Evolutionary conservation across 1,140 invertebrate species (phyloP).

Genomic region (Proctacanthus coquilletti): DNA sequence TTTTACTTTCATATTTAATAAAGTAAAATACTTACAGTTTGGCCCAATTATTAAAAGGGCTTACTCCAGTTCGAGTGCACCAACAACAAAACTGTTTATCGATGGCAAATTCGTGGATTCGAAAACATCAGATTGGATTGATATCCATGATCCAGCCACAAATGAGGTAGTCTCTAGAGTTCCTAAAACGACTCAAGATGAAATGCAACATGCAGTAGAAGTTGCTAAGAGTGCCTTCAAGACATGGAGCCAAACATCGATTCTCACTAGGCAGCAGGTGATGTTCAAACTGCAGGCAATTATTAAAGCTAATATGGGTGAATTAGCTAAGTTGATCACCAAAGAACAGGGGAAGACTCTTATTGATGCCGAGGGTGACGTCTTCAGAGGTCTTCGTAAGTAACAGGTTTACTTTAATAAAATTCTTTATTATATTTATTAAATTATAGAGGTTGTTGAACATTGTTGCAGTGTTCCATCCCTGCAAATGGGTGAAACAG

Average conservation of each 20-base stretch:
- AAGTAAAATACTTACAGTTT: background rate
- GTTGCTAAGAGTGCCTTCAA: constrained; percentile 62
- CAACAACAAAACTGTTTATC: constrained; percentile 82
- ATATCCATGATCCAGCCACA: constrained; percentile 86
- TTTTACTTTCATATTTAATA: background rate
- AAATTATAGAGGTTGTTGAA: constrained; percentile 76
- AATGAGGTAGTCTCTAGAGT: constrained; percentile 73
- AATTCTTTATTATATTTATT: constrained; percentile 8
- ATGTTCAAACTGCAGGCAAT: constrained; percentile 75
- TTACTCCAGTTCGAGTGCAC: constrained; percentile 32
- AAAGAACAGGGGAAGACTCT: constrained; percentile 96
- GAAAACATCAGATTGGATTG: constrained; percentile 81
- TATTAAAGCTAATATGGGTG: constrained; percentile 54
- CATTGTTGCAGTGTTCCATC: constrained; percentile 86
- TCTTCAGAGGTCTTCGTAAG: constrained; percentile 88
- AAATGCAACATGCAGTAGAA: constrained; percentile 84
- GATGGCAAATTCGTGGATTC: constrained; percentile 92
- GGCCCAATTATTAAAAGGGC: background rate
- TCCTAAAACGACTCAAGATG: constrained; percentile 75
- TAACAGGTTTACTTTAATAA: constrained; percentile 15
- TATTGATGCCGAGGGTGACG: constrained; percentile 95
- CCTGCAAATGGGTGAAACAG: constrained; percentile 82
- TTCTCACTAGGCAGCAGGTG: constrained; percentile 84
- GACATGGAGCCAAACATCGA: constrained; percentile 82
- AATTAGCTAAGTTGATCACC: constrained; percentile 84